These are phyloP conservation scores for Clarias pachynema DNA, from an alignment of 2,797 vertebrate species.

Conservation along the genomic window DNA sequence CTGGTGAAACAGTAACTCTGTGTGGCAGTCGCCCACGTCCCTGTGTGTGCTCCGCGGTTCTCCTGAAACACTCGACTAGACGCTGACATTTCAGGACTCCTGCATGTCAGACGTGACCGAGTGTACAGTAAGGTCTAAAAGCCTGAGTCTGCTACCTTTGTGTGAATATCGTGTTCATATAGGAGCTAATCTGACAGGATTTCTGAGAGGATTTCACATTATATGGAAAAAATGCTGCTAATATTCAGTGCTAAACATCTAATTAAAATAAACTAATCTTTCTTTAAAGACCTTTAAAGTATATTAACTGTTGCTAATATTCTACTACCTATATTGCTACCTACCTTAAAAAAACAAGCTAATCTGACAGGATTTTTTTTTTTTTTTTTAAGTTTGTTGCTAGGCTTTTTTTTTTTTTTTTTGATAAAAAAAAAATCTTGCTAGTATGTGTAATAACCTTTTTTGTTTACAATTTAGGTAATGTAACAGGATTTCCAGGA, in stretches of 20 bases:
- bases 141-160: background rate
- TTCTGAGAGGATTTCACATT: background rate
- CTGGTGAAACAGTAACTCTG: conserved; percentile 49
- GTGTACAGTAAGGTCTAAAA: background rate
- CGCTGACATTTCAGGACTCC: conserved; percentile 29
- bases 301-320: background rate
- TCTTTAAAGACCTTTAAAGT: background rate
- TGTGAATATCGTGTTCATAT: background rate
- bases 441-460: no score
- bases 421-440: no score
- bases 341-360: no score
- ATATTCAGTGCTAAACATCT: background rate
- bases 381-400: no score
- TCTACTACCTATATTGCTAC: no score
- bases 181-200: background rate
- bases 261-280: background rate
- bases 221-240: background rate
- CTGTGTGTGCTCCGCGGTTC: conserved; percentile 36
- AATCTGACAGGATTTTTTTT: no score
- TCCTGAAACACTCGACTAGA: conserved; percentile 40
- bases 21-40: conserved; percentile 45
- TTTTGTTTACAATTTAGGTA: no score
- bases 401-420: no score
- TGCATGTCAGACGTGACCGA: background rate
- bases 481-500: no score